Conservation (phyloP, 2,888 invertebrate species). For the Mythimna impura region DNA sequence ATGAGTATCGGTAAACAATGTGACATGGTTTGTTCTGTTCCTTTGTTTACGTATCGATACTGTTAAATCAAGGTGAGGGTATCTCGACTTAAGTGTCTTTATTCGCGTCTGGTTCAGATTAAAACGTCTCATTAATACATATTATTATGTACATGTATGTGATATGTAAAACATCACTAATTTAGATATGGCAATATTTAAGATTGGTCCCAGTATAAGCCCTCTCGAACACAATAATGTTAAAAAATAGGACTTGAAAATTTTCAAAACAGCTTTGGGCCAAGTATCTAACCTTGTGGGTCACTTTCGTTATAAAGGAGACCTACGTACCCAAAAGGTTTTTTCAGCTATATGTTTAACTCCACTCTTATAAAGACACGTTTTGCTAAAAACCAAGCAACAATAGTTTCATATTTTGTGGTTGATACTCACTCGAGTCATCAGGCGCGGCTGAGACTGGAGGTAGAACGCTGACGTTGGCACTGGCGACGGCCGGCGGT, state of each 20-base stretch:
- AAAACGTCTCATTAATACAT: background rate
- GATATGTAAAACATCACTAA: too few relatives aligned
- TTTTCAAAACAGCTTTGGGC: background rate
- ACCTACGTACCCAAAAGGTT: background rate
- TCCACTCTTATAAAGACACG: too few relatives aligned
- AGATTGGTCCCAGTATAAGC: background rate
- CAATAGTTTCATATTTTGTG: background rate
- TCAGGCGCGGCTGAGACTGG: conserved; percentile 85
- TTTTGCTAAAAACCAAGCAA: background rate
- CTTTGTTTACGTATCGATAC: conserved; percentile 60
- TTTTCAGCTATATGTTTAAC: background rate
- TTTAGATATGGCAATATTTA: too few relatives aligned
- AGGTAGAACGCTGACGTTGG: conserved; percentile 88
- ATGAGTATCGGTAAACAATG: conserved; percentile 72
- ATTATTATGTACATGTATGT: too few relatives aligned
- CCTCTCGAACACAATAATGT: background rate
- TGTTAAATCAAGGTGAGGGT: conserved; percentile 41
- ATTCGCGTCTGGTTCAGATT: background rate
- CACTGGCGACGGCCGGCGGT: conserved; percentile 89
- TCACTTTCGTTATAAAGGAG: background rate
- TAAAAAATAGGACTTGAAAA: background rate
- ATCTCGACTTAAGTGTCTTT: conserved; percentile 7
- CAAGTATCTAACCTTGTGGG: conserved; percentile 3
- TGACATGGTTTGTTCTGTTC: conserved; percentile 69
- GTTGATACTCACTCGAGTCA: conserved; percentile 83